Conservation (phyloP, 2,888 invertebrate genomes). For the Spilarctia lutea region DNA sequence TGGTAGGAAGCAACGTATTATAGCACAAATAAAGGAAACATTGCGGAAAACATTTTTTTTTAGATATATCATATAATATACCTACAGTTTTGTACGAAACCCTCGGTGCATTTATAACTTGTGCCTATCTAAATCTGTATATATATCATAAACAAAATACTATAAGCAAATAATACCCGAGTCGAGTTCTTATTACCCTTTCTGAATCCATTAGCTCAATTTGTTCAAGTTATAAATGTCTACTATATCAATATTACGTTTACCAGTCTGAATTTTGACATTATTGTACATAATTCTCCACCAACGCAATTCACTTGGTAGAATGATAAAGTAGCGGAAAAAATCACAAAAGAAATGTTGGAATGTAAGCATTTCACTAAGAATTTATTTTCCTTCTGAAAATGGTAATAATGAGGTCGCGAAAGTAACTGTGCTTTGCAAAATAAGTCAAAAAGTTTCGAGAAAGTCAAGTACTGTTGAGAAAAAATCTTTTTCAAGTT, state of each 20-base stretch:
- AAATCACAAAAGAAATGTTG: constrained; percentile 1
- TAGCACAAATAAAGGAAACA: too few relatives aligned
- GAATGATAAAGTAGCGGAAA: neutral
- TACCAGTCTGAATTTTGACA: constrained; percentile 4
- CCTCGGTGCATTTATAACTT: too few relatives aligned
- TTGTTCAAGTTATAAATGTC: neutral
- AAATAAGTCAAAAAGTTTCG: neutral
- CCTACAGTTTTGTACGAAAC: too few relatives aligned
- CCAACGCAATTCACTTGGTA: neutral
- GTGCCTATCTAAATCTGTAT: too few relatives aligned
- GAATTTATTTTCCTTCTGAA: neutral
- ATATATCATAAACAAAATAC: too few relatives aligned
- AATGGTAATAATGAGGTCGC: neutral
- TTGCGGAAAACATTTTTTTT: too few relatives aligned
- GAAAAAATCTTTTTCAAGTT: neutral
- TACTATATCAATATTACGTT: neutral
- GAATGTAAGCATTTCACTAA: neutral
- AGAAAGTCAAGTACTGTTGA: neutral
- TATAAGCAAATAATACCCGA: neutral
- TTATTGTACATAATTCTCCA: neutral
- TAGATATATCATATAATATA: too few relatives aligned
- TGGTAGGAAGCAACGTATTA: too few relatives aligned
- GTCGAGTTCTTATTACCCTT: neutral
- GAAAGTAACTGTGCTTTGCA: neutral
- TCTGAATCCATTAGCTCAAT: neutral